Base-by-base conservation (phyloP, 2,113 vertebrate genomes). In the Scolopax mira region DNA sequence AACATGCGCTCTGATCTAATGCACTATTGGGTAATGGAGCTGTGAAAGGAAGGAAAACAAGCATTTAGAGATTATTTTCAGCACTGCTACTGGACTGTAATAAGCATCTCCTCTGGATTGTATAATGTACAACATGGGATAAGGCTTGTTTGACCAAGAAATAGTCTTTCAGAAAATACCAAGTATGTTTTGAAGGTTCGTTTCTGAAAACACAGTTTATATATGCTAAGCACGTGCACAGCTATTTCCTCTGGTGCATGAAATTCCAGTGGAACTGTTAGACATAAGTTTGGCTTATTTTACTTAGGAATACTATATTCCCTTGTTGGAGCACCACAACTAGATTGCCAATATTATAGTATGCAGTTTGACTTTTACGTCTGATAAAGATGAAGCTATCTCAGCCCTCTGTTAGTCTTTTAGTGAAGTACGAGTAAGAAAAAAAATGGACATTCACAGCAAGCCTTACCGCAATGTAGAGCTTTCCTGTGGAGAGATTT, bases 31-130 rank as follows among this genome's bases (percentile, higher is more conserved):
- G 44, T 89, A 82, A 87, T 77, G 54, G 25, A 72, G n/a, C 66
- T 4, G 16, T 66, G 79, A 88, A 93, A 95, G 93, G 91, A 95
- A 96, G 91, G 71, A 96, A 95, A 83, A 85, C 51, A 35, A 70
- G 54, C 51, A 9, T 46, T 83, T 66, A 27, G 33, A 89, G 62
- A 66, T 85, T 92, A 52, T 88, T 94, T 72, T 86, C 81, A 75
- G 70, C 58, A 61, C 7, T 88, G 35, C 74, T 86, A 22, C 13
- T 69, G 3, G 72, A 89, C 17, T 51, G 41, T 91, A n/a, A 11
- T 77, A 49, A 73, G 35, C 39, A 6, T 70, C 22, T 74, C 28
- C 12, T 65, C 31, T 85, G 12, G 23, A 28, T 33, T 77, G 15
- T 52, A 3, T 46, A 23, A 17, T 9, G 30, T 42, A 23, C 37